These are phyloP conservation scores for Scelioninae gen. 2 DNA, from an alignment of 2,888 invertebrate species.

Conservation along the genomic window DNA sequence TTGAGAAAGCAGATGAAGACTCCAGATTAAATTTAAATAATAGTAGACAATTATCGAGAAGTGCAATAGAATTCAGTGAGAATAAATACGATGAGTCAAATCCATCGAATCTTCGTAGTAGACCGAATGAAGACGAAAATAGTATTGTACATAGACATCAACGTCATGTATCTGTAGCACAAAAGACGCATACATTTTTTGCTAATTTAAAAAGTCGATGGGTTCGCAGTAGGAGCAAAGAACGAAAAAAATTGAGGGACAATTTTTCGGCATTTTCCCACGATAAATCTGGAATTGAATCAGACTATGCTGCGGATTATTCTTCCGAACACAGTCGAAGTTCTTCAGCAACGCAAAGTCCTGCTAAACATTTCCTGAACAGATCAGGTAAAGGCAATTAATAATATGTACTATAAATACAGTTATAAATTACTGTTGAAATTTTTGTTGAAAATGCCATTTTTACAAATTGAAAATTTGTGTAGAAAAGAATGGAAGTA, in stretches of 20 bases:
- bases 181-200: constrained; percentile 89
- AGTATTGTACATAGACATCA: constrained; percentile 71
- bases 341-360: constrained; percentile 85
- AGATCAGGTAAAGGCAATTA: constrained; percentile 78
- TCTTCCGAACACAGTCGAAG: constrained; percentile 86
- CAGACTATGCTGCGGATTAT: constrained; percentile 87
- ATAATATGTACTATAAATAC: no score
- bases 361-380: constrained; percentile 81
- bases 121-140: constrained; percentile 56
- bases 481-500: no score
- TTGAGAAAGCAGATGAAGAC: constrained; percentile 65
- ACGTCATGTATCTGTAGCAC: constrained; percentile 84
- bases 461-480: no score
- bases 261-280: constrained; percentile 75
- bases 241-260: constrained; percentile 80
- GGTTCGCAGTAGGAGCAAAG: constrained; percentile 85
- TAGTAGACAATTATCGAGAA: constrained; percentile 85
- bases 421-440: no score
- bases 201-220: constrained; percentile 88
- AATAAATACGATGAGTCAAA: constrained; percentile 49
- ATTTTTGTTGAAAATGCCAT: no score
- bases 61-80: constrained; percentile 83
- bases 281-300: constrained; percentile 70
- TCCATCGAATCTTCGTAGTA: constrained; percentile 49
- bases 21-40: constrained; percentile 72